Base-by-base conservation (phyloP, 2,797 vertebrate genomes). In the Telmatherina bonti region DNA sequence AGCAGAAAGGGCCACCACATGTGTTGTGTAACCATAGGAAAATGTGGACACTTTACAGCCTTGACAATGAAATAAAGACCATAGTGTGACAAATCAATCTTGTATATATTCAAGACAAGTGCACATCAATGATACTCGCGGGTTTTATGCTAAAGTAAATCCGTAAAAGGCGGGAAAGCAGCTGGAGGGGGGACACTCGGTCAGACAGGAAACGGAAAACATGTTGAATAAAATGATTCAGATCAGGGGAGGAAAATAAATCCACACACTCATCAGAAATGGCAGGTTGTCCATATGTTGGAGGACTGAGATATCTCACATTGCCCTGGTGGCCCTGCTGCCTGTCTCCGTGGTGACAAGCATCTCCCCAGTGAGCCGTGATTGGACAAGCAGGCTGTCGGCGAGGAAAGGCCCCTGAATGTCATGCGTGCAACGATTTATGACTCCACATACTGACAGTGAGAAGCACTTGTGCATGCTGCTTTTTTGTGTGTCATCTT, bases 251-350 rank as follows among this genome's bases (percentile, higher is more conserved):
- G 45, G 45, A 15, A 38, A 68, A 85, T 73, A 84, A 83, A 89
- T 87, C 59, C 43, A 58, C 41, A 26, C 71, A 85, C 90, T 71
- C 65, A 70, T 91, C 84, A 88, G 74, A 36, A 57, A 26, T 88
- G 89, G 82, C 91, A 93, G 87, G 30, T 83, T 90, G 89, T 90
- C 89, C 87, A 86, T 88, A 91, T 65, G 76, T 62, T 86, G 79
- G 80, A 83, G 69, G 79, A 81, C 81, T 72, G 63, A 81, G 83
- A 72, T 78, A 55, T 83, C 83, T 82, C 80, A 76, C 74, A 87
- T 77, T 82, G 73, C 86, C 74, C 85, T 4, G 57, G 89, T 87
- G 86, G 86, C 77, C 76, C 69, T 53, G 72, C 79, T 75, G 86
- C 81, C 72, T 62, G 86, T 91, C 86, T 71, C 85, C 45, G 43